phyloP scores from a whole-genome alignment of 2,888 invertebrate genomes.

The Ditula angustiorana region DNA sequence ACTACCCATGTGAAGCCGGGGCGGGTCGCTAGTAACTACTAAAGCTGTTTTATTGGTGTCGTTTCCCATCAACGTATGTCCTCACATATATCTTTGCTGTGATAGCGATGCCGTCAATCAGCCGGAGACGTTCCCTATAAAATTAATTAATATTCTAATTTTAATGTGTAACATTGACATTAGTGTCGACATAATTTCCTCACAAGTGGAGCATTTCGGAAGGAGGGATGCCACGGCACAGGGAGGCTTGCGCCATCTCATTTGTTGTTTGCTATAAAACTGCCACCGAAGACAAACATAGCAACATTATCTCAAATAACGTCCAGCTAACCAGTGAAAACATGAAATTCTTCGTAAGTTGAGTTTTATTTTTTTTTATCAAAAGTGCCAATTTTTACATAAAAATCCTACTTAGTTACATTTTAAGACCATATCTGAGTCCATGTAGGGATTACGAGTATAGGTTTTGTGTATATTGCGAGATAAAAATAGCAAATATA shows the following conservation, averaged over 20 bases:
- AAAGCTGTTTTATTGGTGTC: too few species aligned
- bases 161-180: slow-evolving; percentile 32
- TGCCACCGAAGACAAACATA: background rate
- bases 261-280: slow-evolving; percentile 27
- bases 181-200: slow-evolving; percentile 19
- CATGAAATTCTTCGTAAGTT: slow-evolving; percentile 44
- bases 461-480: too few species aligned
- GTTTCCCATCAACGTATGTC: background rate
- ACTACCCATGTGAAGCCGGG: too few species aligned
- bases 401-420: background rate
- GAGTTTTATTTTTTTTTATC: background rate
- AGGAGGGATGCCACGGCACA: slow-evolving; percentile 19
- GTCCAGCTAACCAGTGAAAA: slow-evolving; percentile 20
- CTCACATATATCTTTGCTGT: background rate
- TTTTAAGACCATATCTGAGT: too few species aligned
- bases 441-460: too few species aligned
- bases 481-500: too few species aligned
- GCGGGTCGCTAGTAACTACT: too few species aligned
- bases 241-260: slow-evolving; percentile 19
- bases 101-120: background rate
- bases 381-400: background rate
- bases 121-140: background rate
- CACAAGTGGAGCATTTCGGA: slow-evolving; percentile 18
- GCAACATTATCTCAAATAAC: slow-evolving; percentile 27
- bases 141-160: slow-evolving; percentile 36